Percentiles rank a stretch among this genome's conserved stretches.
These are phyloP conservation scores for Denticeps clupeoides DNA, from an alignment of 2,797 vertebrate species.

Conservation along the genomic window DNA sequence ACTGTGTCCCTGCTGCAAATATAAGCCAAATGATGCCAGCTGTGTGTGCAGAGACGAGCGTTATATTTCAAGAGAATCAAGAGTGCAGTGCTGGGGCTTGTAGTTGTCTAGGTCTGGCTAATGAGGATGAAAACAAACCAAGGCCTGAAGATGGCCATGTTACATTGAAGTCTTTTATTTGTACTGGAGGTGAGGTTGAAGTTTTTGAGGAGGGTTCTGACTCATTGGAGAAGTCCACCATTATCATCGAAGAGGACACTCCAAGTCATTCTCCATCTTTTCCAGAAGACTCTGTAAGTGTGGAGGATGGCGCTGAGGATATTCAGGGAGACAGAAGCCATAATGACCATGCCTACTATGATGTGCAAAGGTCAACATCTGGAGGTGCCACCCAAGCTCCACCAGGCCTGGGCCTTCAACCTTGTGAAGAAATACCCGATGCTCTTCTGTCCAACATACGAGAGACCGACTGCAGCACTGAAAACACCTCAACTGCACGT, in stretches of 20 bases:
- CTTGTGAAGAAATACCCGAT: too few species aligned
- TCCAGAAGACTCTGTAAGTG: background rate
- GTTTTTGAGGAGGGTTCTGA: slow-evolving; percentile 22
- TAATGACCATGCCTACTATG: slow-evolving; percentile 39
- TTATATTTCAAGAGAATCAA: too few species aligned
- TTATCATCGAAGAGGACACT: slow-evolving; percentile 21
- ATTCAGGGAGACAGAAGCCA: slow-evolving; percentile 32
- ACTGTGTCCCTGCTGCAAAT: background rate
- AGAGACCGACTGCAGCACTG: background rate
- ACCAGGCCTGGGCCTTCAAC: background rate
- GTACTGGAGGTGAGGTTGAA: slow-evolving; percentile 43
- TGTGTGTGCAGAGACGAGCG: too few species aligned
- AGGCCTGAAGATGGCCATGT: slow-evolving; percentile 36
- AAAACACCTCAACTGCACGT: background rate
- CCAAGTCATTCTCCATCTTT: slow-evolving; percentile 2
- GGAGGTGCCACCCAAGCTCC: background rate
- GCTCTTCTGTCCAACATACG: background rate
- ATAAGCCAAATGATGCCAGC: too few species aligned
- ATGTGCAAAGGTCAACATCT: slow-evolving; percentile 8
- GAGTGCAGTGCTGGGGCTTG: too few species aligned
- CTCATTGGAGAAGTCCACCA: slow-evolving; percentile 33
- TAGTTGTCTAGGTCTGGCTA: too few species aligned
- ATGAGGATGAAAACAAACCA: too few species aligned
- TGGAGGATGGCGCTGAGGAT: slow-evolving; percentile 20
- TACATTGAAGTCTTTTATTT: slow-evolving; percentile 49